Evolutionary conservation across 2,797 vertebrate genomes (phyloP).

Genomic region (Onychomys torridus): DNA sequence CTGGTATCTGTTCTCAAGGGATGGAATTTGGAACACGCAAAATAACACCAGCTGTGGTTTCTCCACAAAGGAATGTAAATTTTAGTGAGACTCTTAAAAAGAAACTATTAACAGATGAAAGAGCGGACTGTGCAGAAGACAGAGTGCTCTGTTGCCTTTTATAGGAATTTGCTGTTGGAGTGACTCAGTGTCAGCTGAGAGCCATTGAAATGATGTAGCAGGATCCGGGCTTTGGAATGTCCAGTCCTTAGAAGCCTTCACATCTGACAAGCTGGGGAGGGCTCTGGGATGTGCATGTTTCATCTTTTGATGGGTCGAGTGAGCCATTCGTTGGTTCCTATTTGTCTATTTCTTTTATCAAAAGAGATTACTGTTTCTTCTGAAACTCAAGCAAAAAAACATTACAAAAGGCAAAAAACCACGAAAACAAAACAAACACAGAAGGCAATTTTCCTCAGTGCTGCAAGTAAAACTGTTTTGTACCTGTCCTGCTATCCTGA

Average conservation of each 20-base stretch:
- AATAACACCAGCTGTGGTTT: neutral
- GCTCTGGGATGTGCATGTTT: neutral
- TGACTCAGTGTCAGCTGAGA: neutral
- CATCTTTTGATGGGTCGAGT: neutral
- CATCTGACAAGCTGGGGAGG: neutral
- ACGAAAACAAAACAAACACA: neutral
- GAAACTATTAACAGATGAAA: neutral
- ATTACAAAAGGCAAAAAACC: neutral
- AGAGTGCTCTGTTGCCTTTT: neutral
- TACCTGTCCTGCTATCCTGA: neutral
- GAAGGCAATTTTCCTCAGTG: neutral
- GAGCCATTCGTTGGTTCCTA: neutral
- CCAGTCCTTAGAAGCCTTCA: neutral
- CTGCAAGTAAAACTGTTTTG: slow-evolving; percentile 20
- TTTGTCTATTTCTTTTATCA: slow-evolving; percentile 1
- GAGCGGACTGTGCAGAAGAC: neutral
- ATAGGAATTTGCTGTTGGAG: neutral
- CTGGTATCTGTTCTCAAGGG: neutral
- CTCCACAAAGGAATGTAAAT: neutral
- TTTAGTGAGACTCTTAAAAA: neutral
- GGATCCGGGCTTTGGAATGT: neutral
- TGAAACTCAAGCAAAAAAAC: slow-evolving; percentile 12
- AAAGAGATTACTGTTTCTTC: neutral
- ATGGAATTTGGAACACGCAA: neutral
- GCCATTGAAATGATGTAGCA: neutral